Base-by-base conservation (phyloP, 2,113 vertebrate species). In the Cephalopterus ornatus region DNA sequence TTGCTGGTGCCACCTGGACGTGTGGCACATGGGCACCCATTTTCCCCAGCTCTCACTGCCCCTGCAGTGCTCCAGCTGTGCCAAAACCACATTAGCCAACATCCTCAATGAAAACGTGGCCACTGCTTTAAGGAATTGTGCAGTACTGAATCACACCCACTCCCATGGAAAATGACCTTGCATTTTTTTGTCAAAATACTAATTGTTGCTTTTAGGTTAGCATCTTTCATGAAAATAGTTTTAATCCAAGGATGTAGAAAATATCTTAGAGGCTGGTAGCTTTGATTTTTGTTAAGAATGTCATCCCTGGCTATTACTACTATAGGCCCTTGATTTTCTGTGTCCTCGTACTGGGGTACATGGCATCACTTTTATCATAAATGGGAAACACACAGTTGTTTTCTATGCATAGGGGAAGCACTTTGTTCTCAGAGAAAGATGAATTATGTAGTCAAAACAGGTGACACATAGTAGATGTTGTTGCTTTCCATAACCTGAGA, bases 401-500 rank as follows among this genome's bases (percentile, higher is more conserved):
- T 83, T 92, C 74, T 92, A 93, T 93, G 92, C 73, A 53, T 56
- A 77, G 75, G 85, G 89, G 89, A 96, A 97, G 94, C 88, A 88
- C 94, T 95, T 82, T 95, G 95, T 96, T 93, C 89, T 92, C 92
- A 46, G 78, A 83, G 82, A 88, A 84, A 67, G 71, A 84, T 96
- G 92, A 96, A 97, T 97, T 97, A 93, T 96, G 94, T 81, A 96
- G 89, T 72, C 82, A 30, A 94, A 93, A 58, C 89, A 97, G 94
- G 94, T 95, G 94, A 95, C 89, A 95, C 67, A 55, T n/a, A 88
- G 85, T 94, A 74, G 88, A 91, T 96, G 95, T 84, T 95, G 82
- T 95, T 95, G 95, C 95, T 97, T 95, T 97, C 94, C 85, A 95
- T 75, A 95, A 95, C 94, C 88, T 95, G 95, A 97, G 93, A 83